Percentiles rank a stretch among this genome's conserved stretches.
phyloP scores from a whole-genome alignment of 2,797 vertebrate species.

The Falco biarmicus region DNA sequence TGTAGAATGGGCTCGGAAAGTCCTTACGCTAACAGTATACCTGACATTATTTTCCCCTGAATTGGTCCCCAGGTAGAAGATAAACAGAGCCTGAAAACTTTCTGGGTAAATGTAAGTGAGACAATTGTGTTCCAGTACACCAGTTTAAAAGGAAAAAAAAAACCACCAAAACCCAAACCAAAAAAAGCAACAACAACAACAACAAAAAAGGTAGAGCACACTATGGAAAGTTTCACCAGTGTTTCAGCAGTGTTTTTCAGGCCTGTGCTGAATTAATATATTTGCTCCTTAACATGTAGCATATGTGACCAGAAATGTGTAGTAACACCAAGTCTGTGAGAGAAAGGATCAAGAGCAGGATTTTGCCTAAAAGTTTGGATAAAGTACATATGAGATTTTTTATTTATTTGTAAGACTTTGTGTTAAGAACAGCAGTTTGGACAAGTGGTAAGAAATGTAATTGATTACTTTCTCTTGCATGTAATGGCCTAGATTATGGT shows the following conservation, averaged over 20 bases:
- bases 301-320: not conserved
- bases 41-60: not conserved
- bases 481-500: not conserved
- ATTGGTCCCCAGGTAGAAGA: not conserved
- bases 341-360: not conserved
- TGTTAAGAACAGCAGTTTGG: not conserved
- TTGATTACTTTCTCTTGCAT: not conserved
- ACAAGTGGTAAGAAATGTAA: not conserved
- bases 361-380: not conserved
- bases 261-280: not conserved
- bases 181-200: too few species aligned
- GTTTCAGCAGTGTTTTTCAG: not conserved
- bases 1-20: not conserved
- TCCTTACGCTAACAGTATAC: not conserved
- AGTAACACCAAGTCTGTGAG: not conserved
- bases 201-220: not conserved
- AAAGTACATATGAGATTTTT: not conserved
- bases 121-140: rapidly evolving
- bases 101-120: not conserved
- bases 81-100: not conserved
- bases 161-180: too few species aligned
- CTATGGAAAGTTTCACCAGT: not conserved
- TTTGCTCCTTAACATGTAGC: not conserved
- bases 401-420: not conserved
- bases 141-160: not conserved